Percentiles rank a stretch among this genome's conserved stretches.
phyloP scores from a whole-genome alignment of 2,113 vertebrate species.

The human (Homo sapiens) region DNA sequence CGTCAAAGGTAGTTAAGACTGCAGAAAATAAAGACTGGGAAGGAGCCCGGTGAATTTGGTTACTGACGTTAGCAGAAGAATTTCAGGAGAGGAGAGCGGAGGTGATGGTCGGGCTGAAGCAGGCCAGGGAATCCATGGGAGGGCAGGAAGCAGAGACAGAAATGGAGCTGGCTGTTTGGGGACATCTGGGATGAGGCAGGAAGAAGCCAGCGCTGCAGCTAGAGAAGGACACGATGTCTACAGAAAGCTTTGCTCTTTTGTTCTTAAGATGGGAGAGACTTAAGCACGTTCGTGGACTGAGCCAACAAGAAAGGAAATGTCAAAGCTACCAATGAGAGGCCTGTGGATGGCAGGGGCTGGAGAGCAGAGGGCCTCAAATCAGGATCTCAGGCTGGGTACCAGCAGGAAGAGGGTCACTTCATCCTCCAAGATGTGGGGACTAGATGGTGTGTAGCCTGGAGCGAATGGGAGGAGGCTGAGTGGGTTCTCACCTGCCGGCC shows the following conservation, averaged over 20 bases:
- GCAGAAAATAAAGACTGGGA: background rate
- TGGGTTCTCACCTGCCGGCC: too few relatives aligned
- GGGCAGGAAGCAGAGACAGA: background rate
- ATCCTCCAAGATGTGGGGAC: background rate
- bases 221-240: background rate
- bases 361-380: accelerated
- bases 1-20: background rate
- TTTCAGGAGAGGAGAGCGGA: background rate
- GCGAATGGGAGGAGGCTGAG: background rate
- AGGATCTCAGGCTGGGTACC: background rate
- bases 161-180: background rate
- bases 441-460: background rate
- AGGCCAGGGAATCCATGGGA: background rate
- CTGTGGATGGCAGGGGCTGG: background rate
- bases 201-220: background rate
- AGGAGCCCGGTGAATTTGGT: background rate
- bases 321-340: background rate
- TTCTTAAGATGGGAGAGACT: background rate
- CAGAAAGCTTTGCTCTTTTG: background rate
- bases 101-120: background rate
- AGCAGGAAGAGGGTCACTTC: background rate
- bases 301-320: background rate
- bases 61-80: background rate
- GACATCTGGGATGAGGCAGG: background rate
- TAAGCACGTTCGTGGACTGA: background rate